A percentile compares a stretch with the other conserved stretches of the same genome.
Evolutionary conservation across 1,140 invertebrate genomes (phyloP).

Genomic region (Caenorhabditis brenneri): DNA sequence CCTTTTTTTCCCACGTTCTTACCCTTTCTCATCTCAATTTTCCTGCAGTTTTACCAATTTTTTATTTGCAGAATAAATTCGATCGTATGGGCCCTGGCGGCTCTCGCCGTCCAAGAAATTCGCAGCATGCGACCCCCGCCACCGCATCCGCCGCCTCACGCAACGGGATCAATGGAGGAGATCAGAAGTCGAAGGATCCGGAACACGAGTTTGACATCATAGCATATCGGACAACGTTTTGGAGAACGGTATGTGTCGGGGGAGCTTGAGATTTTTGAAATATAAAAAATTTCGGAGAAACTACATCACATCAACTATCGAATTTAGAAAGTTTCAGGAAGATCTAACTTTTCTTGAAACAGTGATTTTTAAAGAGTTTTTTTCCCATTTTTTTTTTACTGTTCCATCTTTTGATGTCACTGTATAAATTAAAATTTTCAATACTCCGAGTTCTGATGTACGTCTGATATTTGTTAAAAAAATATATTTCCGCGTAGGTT

Average conservation of each 20-base stretch:
- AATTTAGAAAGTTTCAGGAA: too few relatives aligned
- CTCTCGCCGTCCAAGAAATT: slow-evolving; percentile 43
- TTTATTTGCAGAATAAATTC: slow-evolving; percentile 1
- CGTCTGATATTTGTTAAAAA: too few relatives aligned
- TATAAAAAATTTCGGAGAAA: neutral
- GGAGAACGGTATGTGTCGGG: neutral
- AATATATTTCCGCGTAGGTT: too few relatives aligned
- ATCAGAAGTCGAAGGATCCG: neutral
- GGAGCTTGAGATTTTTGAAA: too few relatives aligned
- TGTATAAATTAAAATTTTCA: too few relatives aligned
- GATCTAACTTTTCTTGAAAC: too few relatives aligned
- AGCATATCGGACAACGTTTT: neutral
- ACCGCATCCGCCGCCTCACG: slow-evolving; percentile 13
- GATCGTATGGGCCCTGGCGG: slow-evolving; percentile 40
- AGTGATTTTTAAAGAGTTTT: too few relatives aligned
- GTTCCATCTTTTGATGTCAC: too few relatives aligned
- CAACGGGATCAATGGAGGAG: neutral
- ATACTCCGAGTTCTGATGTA: too few relatives aligned
- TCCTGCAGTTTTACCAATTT: neutral
- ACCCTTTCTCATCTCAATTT: neutral
- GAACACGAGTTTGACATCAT: slow-evolving; percentile 22
- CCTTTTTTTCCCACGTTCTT: neutral
- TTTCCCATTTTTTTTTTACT: too few relatives aligned
- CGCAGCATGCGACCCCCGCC: slow-evolving; percentile 25
- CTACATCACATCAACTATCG: too few relatives aligned